These are phyloP conservation scores for Forpus xanthops DNA, from an alignment of 2,797 vertebrate genomes.

Conservation along the genomic window DNA sequence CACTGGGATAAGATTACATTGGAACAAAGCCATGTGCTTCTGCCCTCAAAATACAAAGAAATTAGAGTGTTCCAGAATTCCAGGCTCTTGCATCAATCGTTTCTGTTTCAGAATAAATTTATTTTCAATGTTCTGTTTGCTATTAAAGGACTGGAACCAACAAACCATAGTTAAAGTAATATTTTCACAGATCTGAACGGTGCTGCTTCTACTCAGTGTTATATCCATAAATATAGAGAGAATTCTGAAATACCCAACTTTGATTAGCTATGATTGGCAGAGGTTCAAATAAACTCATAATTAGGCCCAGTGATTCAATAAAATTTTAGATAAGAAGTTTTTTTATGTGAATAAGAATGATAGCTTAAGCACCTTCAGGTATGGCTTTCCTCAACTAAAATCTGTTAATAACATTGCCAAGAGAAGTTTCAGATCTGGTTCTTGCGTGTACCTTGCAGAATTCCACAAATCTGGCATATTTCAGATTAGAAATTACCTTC, in stretches of 20 bases:
- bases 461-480: background rate
- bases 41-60: background rate
- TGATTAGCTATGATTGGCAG: background rate
- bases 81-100: background rate
- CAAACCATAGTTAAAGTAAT: background rate
- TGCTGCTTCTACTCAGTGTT: background rate
- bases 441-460: background rate
- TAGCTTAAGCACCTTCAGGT: background rate
- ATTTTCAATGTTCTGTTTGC: background rate
- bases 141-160: background rate
- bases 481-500: background rate
- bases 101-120: background rate
- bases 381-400: background rate
- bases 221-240: background rate
- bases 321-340: background rate
- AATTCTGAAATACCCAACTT: background rate
- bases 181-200: background rate
- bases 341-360: background rate
- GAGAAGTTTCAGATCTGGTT: background rate
- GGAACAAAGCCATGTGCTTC: background rate
- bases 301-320: background rate
- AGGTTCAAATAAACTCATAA: background rate
- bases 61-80: background rate
- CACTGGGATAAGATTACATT: background rate
- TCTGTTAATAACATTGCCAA: background rate